Evolutionary conservation across 2,797 vertebrate genomes (phyloP).

Genomic region (Syngnathus rostellatus): DNA sequence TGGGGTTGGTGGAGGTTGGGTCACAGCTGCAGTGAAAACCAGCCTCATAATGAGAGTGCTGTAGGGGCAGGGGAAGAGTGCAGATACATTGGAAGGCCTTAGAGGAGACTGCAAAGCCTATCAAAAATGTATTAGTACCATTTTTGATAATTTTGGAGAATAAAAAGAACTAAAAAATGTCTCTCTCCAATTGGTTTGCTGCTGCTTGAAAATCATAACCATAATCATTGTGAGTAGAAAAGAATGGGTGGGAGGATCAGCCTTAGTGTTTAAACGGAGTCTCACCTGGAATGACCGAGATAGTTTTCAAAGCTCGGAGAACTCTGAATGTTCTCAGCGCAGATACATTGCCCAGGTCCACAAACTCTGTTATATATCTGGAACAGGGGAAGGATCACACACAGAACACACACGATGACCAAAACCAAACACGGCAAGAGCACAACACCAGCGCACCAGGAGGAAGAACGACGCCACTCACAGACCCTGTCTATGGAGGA

Average conservation of each 20-base stretch:
- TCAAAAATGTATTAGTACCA: slow-evolving; percentile 78
- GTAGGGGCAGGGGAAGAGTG: slow-evolving; percentile 50
- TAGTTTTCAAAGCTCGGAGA: slow-evolving; percentile 99
- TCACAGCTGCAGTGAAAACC: slow-evolving; percentile 52
- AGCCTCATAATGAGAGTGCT: slow-evolving; percentile 45
- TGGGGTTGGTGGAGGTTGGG: neutral
- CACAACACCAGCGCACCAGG: slow-evolving; percentile 75
- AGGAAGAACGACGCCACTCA: slow-evolving; percentile 82
- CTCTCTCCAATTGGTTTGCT: slow-evolving; percentile 65
- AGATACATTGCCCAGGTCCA: slow-evolving; percentile 99
- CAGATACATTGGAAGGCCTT: slow-evolving; percentile 54
- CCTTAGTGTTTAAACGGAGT: slow-evolving; percentile 81
- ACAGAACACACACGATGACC: slow-evolving; percentile 93
- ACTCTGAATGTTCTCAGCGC: slow-evolving; percentile 99
- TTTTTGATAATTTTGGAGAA: slow-evolving; percentile 76
- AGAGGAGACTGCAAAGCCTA: slow-evolving; percentile 88
- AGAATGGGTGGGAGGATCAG: slow-evolving; percentile 71
- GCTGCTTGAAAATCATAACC: slow-evolving; percentile 54
- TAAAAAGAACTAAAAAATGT: slow-evolving; percentile 68
- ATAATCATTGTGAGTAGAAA: slow-evolving; percentile 69
- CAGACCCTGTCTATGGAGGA: slow-evolving; percentile 86
- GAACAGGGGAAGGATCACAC: slow-evolving; percentile 99
- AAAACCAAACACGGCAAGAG: slow-evolving; percentile 89
- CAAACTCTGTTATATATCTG: slow-evolving; percentile 99
- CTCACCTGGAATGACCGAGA: slow-evolving; percentile 99